These are phyloP conservation scores for Arctocebus calabarensis DNA, from an alignment of 2,797 vertebrate species.

Conservation along the genomic window DNA sequence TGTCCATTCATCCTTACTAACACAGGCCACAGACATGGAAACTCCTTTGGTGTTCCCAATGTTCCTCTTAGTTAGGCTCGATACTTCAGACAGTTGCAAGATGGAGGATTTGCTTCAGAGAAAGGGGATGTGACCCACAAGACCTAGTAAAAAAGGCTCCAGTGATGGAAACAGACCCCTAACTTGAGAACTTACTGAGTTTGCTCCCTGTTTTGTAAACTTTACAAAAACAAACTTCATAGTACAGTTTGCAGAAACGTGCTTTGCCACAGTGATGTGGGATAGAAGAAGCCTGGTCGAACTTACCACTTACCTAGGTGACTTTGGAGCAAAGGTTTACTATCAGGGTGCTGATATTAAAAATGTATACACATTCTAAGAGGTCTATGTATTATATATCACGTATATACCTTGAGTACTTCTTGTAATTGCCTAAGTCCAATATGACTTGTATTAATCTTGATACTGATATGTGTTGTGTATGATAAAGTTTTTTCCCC, in stretches of 20 bases:
- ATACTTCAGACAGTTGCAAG: background rate
- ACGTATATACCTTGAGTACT: no score
- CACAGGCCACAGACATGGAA: fast-evolving
- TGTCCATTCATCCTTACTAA: background rate
- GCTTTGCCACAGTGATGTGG: background rate
- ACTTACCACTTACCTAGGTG: no score
- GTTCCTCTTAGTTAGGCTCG: background rate
- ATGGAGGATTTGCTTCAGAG: background rate
- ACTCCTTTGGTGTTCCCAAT: fast-evolving
- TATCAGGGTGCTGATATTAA: no score
- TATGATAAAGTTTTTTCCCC: no score
- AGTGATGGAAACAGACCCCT: background rate
- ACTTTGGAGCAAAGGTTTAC: background rate
- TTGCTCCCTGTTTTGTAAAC: background rate
- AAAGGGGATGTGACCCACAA: background rate
- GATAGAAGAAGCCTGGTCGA: background rate
- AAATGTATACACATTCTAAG: no score
- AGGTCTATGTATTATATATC: no score
- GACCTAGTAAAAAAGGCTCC: no score
- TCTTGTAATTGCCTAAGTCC: no score
- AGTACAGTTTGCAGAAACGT: background rate
- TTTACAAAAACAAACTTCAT: background rate
- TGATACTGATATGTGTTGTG: no score
- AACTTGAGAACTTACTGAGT: background rate
- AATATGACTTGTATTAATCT: no score